Evolutionary conservation across 2,797 vertebrate genomes (phyloP), one percentile per base, ranked within the genome.

Genomic region (Crocidura indochinensis): DNA sequence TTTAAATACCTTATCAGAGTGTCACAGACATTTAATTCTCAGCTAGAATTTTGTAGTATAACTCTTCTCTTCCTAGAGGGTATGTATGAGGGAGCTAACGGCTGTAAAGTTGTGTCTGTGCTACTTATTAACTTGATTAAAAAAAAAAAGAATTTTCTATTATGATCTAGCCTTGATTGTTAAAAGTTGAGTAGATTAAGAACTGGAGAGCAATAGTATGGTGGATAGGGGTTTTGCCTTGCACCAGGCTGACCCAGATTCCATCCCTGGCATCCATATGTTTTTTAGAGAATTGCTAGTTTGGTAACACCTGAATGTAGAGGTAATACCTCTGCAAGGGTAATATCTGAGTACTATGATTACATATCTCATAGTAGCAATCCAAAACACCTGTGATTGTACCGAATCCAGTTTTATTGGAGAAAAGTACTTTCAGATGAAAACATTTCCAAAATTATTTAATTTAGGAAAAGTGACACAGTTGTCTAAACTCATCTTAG

Each of bases 361-460:
- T 5, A 38, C 15, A 1, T 38, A n/a, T 6, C 0, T 0, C 64
- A 24, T 14, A 8, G 9, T 20, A 22, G 27, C 12, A 17, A 20
- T 26, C 74, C 47, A 31, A 84, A 88, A 47, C 38, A 31, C 69
- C 60, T 24, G 12, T 31, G 20, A 64, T 15, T 71, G 8, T 51
- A 9, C 0, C 3, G 6, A 77, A 83, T 78, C 17, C 44, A 56
- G 0, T n/a, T 80, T 88, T 84, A 60, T 72, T 47, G 75, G 64
- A 71, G 90, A 29, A 68, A 85, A 76, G 38, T 73, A 24, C 68
- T 88, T 91, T 81, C 60, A 62, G 14, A 71, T 78, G 65, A 64
- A 91, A 60, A 78, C 77, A 77, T 53, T 90, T 56, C 53, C 74
- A 62, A 68, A 84, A n/a, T 60, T 26, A n/a, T 86, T 72, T 84